These are phyloP conservation scores for Buphagus erythrorhynchus DNA, from an alignment of 2,797 vertebrate genomes.

Conservation along the genomic window DNA sequence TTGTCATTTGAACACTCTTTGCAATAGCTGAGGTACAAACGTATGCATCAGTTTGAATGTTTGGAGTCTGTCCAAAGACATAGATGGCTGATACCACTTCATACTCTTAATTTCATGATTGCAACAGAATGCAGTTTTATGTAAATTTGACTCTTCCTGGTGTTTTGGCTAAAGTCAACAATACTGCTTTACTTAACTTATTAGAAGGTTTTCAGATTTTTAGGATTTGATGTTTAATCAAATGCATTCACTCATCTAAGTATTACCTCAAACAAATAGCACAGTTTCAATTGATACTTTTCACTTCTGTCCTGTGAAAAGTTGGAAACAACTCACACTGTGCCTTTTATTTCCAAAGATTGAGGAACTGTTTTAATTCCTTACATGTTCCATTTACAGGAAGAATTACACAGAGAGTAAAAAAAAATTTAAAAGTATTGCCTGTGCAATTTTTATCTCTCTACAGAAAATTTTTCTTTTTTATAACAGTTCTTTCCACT, in stretches of 20 bases:
- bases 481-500: not conserved
- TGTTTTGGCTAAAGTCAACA: not conserved
- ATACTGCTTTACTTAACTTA: not conserved
- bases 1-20: not conserved
- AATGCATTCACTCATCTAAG: not conserved
- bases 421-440: not conserved
- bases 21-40: not conserved
- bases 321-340: not conserved
- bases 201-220: not conserved
- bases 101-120: not conserved
- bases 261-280: not conserved
- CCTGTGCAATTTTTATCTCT: not conserved
- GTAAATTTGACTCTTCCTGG: not conserved
- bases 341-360: not conserved
- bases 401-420: not conserved
- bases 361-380: not conserved
- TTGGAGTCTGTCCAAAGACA: not conserved
- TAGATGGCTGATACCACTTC: not conserved
- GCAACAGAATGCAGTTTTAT: not conserved
- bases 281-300: not conserved
- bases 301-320: not conserved
- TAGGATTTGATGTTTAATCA: not conserved
- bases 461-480: not conserved
- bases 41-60: not conserved
- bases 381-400: not conserved